phyloP scores from a whole-genome alignment of 2,113 vertebrate species.

The Ciconia stormi region DNA sequence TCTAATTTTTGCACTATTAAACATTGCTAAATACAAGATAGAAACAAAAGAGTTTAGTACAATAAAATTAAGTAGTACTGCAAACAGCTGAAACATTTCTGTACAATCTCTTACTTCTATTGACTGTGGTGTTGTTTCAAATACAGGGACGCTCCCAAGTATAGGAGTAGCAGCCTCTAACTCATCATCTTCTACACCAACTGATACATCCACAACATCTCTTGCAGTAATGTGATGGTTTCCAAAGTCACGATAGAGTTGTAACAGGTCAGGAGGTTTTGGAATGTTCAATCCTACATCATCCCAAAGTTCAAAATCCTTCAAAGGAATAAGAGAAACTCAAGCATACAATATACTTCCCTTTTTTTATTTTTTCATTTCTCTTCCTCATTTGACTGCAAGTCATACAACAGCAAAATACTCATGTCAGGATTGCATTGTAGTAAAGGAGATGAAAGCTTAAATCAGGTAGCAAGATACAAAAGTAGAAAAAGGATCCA shows the following conservation, averaged over 20 bases:
- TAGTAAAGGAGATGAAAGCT: not conserved
- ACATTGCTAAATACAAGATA: slow-evolving; percentile 80
- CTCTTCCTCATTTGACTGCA: not conserved
- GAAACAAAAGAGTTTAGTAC: slow-evolving; percentile 47
- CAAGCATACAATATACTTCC: not conserved
- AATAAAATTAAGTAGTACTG: not conserved
- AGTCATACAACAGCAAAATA: not conserved
- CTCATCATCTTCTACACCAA: slow-evolving; percentile 85
- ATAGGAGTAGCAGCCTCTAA: slow-evolving; percentile 77
- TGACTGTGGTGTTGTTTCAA: slow-evolving; percentile 68
- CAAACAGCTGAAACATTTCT: not conserved
- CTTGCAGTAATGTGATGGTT: slow-evolving; percentile 76
- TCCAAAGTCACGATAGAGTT: slow-evolving; percentile 93
- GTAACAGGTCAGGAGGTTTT: slow-evolving; percentile 92
- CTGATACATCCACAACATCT: slow-evolving; percentile 85
- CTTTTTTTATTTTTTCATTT: not conserved
- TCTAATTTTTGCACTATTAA: slow-evolving; percentile 92
- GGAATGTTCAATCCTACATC: slow-evolving; percentile 98
- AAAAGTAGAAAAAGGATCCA: not conserved
- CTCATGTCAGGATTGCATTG: not conserved
- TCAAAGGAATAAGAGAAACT: slow-evolving; percentile 22
- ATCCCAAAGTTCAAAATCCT: slow-evolving; percentile 99
- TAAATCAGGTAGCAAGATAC: not conserved
- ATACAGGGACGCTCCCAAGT: slow-evolving; percentile 38
- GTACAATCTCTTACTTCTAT: slow-evolving; percentile 68